Evolutionary conservation across 2,888 invertebrate genomes (phyloP), one percentile per base, ranked within the genome.

Genomic region (Busseola fusca): DNA sequence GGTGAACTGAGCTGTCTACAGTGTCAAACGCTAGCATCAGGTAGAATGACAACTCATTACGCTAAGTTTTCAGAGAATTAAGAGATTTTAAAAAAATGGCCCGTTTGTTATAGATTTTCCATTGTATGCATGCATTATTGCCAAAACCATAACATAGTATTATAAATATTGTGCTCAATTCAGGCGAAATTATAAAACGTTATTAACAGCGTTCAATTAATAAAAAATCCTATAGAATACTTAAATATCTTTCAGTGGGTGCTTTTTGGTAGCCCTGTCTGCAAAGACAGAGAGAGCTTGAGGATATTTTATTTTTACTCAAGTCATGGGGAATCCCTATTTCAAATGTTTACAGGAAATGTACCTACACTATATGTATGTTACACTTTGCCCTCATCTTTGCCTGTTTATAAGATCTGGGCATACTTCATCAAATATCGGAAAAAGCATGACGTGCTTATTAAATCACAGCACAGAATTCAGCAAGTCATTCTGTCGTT

Each of bases 301-400:
- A 82, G 79, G 79, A 80, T 52, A 68, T 62, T 64, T 21, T 30
- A 52, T 25, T 72, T 52, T 40, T 42, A 12, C 25, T 40, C 18
- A 30, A 16, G 37, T 50, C 54, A 25, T 65, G 62, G 79, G 79
- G 57, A 82, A 64, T 69, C 54, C 79, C 78, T 52, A 18, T 69
- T 69, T 78, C 54, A 69, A 73, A 69, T 30, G 62, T 69, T 80
- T 69, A 67, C 82, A 82, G 82, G 74, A 82, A 69, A 82, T 45
- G 10, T 66, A 54, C 12, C 18, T 62, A n/a, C 18, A n/a, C 18
- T 27, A 34, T 30, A 12, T 62, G 34, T 14, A 42, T 25, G 30
- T 54, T 45, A 54, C 25, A 40, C 9, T 21, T 40, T 30, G 21
- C 54, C 56, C 18, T n/a, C 37, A 27, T n/a, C 4, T n/a, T 63